phyloP scores from a whole-genome alignment of 2,888 invertebrate genomes.

The Euzetes globulus region DNA sequence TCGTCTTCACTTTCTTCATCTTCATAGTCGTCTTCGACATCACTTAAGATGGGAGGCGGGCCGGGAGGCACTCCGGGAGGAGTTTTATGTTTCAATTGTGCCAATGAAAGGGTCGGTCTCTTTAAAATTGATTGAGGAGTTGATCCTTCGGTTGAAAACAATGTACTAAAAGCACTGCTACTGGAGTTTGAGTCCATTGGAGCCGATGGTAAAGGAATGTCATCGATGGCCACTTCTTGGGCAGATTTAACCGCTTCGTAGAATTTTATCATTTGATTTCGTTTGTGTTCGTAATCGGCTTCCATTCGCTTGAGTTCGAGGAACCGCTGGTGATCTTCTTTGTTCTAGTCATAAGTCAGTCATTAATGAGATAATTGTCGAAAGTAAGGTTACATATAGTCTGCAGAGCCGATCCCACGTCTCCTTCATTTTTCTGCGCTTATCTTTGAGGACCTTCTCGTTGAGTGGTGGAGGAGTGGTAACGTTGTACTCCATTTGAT shows the following conservation, averaged over 20 bases:
- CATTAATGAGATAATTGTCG: not conserved
- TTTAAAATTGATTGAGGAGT: constrained; percentile 59
- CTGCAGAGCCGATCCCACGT: constrained; percentile 87
- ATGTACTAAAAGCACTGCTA: not conserved
- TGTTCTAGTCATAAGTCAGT: constrained; percentile 46
- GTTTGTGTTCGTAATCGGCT: constrained; percentile 81
- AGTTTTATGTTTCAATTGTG: constrained; percentile 39
- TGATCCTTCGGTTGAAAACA: not conserved
- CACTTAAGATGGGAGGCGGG: constrained; percentile 65
- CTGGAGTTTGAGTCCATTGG: constrained; percentile 39
- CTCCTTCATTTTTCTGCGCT: constrained; percentile 87
- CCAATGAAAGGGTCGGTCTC: constrained; percentile 51
- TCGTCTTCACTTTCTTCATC: constrained; percentile 45
- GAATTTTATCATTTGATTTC: constrained; percentile 77
- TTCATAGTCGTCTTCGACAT: constrained; percentile 51
- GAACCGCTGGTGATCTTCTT: constrained; percentile 92
- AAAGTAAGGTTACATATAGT: constrained; percentile 65
- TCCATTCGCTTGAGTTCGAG: constrained; percentile 81
- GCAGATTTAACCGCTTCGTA: constrained; percentile 93
- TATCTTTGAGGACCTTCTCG: constrained; percentile 93
- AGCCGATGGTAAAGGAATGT: constrained; percentile 74
- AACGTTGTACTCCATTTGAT: constrained; percentile 97
- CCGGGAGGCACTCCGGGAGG: constrained; percentile 82
- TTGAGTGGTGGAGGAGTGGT: constrained; percentile 87
- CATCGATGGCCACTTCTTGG: constrained; percentile 85